phyloP scores from a whole-genome alignment of 1,140 invertebrate genomes.

The Vanessa tameamea region DNA sequence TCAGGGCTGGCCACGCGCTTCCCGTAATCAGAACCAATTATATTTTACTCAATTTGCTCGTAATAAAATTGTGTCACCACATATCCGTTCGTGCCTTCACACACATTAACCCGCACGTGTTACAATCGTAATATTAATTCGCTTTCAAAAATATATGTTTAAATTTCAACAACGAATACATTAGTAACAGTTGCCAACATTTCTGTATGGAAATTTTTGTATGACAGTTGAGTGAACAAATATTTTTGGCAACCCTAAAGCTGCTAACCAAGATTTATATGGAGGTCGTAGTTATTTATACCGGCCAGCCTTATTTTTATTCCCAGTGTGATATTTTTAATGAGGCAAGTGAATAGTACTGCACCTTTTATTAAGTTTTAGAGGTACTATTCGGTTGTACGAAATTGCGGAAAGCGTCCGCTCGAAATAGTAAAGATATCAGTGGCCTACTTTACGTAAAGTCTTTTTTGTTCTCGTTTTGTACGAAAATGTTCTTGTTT shows the following conservation, averaged over 20 bases:
- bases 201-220: background rate
- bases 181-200: background rate
- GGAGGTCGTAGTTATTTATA: constrained; percentile 70
- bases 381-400: constrained; percentile 33
- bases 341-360: constrained; percentile 45
- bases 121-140: constrained; percentile 13
- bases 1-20: constrained; percentile 19
- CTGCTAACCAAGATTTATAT: constrained; percentile 74
- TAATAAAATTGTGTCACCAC: constrained; percentile 16
- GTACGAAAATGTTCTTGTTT: background rate
- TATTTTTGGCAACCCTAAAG: constrained; percentile 54
- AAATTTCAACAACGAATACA: constrained; percentile 6
- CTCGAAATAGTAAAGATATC: constrained; percentile 33
- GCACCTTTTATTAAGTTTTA: constrained; percentile 45
- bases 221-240: constrained; percentile 2
- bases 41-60: constrained; percentile 10
- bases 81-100: constrained; percentile 16
- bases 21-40: constrained; percentile 12
- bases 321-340: constrained; percentile 52
- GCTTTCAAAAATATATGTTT: constrained; percentile 6
- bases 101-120: constrained; percentile 15
- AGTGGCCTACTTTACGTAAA: constrained; percentile 9
- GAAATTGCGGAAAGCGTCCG: constrained; percentile 34
- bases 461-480: constrained; percentile 1
- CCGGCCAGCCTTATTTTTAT: constrained; percentile 58